Evolutionary conservation across 2,113 vertebrate genomes (phyloP).

Genomic region (Puffinus mauretanicus): DNA sequence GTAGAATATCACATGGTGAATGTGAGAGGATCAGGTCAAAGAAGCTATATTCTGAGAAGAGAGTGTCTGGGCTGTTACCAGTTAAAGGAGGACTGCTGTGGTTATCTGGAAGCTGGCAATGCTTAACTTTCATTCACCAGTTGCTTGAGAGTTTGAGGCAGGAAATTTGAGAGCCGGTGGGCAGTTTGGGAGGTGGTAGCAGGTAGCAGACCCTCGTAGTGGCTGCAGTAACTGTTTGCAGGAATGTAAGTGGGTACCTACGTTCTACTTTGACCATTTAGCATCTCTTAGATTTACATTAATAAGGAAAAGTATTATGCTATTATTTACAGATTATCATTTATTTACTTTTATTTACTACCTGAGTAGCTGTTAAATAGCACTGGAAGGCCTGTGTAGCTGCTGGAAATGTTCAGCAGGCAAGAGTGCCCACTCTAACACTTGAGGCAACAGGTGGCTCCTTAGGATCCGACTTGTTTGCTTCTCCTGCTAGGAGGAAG

Average conservation of each 20-base stretch:
- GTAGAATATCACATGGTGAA: background rate
- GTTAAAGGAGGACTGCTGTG: background rate
- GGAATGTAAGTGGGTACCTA: background rate
- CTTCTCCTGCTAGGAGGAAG: background rate
- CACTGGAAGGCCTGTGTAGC: background rate
- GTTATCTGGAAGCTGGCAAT: background rate
- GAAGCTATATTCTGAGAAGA: background rate
- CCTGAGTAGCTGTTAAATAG: background rate
- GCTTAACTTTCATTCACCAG: background rate
- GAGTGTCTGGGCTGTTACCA: background rate
- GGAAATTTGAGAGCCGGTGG: background rate
- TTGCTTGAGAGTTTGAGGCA: background rate
- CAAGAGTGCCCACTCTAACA: background rate
- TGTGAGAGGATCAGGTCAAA: background rate
- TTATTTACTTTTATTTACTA: background rate
- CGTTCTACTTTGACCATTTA: background rate
- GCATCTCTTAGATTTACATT: background rate
- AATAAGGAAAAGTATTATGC: background rate
- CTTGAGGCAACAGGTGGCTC: background rate
- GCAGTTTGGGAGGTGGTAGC: background rate
- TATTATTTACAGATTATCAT: background rate
- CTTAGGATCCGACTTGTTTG: background rate
- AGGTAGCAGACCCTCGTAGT: accelerated
- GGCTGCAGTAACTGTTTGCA: background rate
- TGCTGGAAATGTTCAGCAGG: background rate